Base-by-base conservation (phyloP, 1,140 invertebrate genomes). In the Psix sp. region DNA sequence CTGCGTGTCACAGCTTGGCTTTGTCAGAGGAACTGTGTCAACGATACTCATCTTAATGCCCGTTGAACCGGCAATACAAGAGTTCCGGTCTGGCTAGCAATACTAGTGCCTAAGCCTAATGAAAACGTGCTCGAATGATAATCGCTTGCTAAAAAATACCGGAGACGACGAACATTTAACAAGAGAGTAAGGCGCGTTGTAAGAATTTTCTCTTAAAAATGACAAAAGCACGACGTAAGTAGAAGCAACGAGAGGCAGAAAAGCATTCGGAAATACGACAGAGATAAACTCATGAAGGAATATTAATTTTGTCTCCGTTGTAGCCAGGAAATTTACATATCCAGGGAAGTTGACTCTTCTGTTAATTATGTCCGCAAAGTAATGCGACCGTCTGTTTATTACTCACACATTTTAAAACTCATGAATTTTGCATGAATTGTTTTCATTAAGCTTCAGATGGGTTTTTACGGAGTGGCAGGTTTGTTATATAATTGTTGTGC, bases 11-110 rank as follows among this genome's bases (percentile, higher is more conserved):
- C 45, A 24, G 52, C 11, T 54, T 66, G 68, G 54, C 49, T 77
- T 60, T 80, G 49, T 56, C 39, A 46, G 57, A 38, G 60, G 72
- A 83, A 82, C 76, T 77, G 73, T 82, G 81, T 82, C 81, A 81
- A 82, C 78, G 80, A 81, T 82, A 81, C 79, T 83, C 77, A 77
- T 81, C 81, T 81, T 80, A 80, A 82, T 81, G 78, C 74, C 68
- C 60, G 73, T 76, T 77, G 74, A 77, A 77, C 79, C 67, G 72
- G 70, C 77, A 82, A 68, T 76, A 68, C 68, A 70, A 71, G 75
- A 77, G 67, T 77, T 74, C 51, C 66, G 66, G 57, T 52, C 63
- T 29, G 39, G 43, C 59, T 66, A 35, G 7, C 29, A 18, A 45
- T 56, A 29, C 16, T 13, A 16, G 24, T 33, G 43, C 77, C 77